These are phyloP conservation scores for Dipus sagitta DNA, from an alignment of 2,797 vertebrate species.

Conservation along the genomic window DNA sequence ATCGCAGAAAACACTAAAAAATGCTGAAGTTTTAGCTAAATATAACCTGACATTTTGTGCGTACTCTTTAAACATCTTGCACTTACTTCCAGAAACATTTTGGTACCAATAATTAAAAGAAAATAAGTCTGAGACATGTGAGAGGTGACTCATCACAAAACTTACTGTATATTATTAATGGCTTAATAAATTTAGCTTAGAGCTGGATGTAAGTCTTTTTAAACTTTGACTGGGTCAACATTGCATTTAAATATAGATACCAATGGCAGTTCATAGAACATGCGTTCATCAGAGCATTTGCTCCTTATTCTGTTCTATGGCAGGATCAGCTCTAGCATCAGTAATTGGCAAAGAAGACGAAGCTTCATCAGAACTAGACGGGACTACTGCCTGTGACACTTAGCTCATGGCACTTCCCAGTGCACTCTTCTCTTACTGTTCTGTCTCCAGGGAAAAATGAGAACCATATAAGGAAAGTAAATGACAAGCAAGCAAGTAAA, in stretches of 20 bases:
- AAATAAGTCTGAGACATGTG: not conserved
- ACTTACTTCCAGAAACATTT: not conserved
- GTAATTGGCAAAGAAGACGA: not conserved
- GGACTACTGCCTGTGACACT: not conserved
- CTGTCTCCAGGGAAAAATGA: conserved; percentile 1
- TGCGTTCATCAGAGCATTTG: not conserved
- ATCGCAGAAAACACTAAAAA: not conserved
- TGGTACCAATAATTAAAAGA: conserved; percentile 42
- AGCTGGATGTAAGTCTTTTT: conserved; percentile 23
- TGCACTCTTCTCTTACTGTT: not conserved
- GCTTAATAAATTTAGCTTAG: not conserved
- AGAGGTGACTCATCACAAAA: conserved; percentile 8
- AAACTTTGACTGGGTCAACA: not conserved
- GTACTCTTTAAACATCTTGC: not conserved
- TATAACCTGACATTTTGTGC: not conserved
- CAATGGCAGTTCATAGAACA: not conserved
- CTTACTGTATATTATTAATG: not conserved
- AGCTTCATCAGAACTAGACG: not conserved
- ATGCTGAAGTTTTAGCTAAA: not conserved
- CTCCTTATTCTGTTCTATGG: not conserved
- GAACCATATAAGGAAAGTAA: not conserved
- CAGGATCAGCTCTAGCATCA: not conserved
- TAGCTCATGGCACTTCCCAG: not conserved
- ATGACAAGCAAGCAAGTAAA: no score
- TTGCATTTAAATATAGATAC: conserved; percentile 32